Evolutionary conservation across 2,888 invertebrate species (phyloP).

Genomic region (Cactoblastis cactorum): DNA sequence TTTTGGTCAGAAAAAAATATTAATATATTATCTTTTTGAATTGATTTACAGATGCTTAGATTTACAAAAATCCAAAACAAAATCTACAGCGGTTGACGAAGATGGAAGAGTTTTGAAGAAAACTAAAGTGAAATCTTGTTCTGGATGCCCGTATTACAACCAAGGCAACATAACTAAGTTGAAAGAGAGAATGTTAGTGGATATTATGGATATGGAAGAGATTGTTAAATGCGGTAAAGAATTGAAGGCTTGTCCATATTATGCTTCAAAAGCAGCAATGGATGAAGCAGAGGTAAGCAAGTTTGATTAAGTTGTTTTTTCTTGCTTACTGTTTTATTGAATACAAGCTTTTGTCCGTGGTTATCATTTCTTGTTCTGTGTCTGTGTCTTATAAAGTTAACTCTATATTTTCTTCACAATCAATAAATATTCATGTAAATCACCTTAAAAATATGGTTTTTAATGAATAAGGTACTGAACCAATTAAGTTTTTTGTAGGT

Average conservation of each 20-base stretch:
- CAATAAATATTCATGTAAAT: too few species aligned
- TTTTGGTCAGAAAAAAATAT: too few species aligned
- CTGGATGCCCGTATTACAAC: constrained; percentile 85
- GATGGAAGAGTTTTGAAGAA: constrained; percentile 83
- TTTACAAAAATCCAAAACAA: constrained; percentile 83
- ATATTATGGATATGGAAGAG: constrained; percentile 94
- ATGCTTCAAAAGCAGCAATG: constrained; percentile 90
- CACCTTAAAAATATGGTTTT: too few species aligned
- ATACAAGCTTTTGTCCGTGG: too few species aligned
- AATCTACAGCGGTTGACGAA: constrained; percentile 74
- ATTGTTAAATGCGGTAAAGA: constrained; percentile 83
- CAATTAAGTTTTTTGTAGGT: constrained; percentile 60
- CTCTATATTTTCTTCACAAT: too few species aligned
- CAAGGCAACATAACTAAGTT: constrained; percentile 81
- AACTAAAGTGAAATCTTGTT: constrained; percentile 70
- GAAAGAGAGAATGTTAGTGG: constrained; percentile 81
- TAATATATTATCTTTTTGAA: too few species aligned
- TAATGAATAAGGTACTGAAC: too few species aligned
- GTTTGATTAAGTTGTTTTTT: neutral
- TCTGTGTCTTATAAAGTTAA: too few species aligned
- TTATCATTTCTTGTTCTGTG: too few species aligned
- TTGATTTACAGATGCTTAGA: constrained; percentile 88
- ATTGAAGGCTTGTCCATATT: constrained; percentile 94
- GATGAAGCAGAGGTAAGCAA: constrained; percentile 87
- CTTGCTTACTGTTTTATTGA: neutral